These are phyloP conservation scores for Ephydatia muelleri DNA, from an alignment of 37 sponge, comb jelly and placozoan genomes.

Conservation along the genomic window DNA sequence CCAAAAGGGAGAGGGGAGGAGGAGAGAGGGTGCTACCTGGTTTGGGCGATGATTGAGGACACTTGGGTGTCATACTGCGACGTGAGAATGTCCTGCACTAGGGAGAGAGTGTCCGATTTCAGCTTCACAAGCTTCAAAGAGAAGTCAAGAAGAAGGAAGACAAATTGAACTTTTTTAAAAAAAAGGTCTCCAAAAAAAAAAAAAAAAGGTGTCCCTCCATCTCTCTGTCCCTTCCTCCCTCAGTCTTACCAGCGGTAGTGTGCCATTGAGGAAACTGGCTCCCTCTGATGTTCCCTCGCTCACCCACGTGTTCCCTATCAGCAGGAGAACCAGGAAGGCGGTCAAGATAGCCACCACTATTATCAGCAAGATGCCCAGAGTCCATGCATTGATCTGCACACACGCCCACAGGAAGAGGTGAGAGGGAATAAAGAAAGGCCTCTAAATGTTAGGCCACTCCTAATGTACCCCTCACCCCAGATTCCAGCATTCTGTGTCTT, in stretches of 20 bases:
- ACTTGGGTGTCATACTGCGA: not conserved
- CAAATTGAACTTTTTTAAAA: not conserved
- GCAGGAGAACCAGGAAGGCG: constrained; percentile 36
- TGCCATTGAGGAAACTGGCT: not conserved
- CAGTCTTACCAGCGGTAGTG: constrained; percentile 28
- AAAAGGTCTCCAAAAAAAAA: not conserved
- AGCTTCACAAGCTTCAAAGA: constrained; percentile 15
- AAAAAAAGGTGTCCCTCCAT: not conserved
- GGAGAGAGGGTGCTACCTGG: not conserved
- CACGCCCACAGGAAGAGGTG: not conserved
- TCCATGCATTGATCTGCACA: constrained; percentile 21
- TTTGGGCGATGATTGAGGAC: no score
- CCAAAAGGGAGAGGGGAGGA: not conserved
- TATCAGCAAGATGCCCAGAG: constrained; percentile 19
- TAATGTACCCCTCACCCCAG: no score
- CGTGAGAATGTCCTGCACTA: not conserved
- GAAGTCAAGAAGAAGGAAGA: not conserved
- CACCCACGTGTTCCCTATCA: constrained; percentile 42
- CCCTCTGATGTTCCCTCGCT: constrained; percentile 30
- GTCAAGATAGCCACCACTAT: constrained; percentile 12
- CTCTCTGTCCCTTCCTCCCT: no score
- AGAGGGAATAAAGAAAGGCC: not conserved
- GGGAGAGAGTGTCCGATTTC: not conserved
- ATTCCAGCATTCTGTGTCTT: no score
- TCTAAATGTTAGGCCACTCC: no score